Percentiles rank a stretch among this genome's conserved stretches.
phyloP scores from a whole-genome alignment of 2,888 invertebrate species.

The Ashinkailepas kermadecensis region DNA sequence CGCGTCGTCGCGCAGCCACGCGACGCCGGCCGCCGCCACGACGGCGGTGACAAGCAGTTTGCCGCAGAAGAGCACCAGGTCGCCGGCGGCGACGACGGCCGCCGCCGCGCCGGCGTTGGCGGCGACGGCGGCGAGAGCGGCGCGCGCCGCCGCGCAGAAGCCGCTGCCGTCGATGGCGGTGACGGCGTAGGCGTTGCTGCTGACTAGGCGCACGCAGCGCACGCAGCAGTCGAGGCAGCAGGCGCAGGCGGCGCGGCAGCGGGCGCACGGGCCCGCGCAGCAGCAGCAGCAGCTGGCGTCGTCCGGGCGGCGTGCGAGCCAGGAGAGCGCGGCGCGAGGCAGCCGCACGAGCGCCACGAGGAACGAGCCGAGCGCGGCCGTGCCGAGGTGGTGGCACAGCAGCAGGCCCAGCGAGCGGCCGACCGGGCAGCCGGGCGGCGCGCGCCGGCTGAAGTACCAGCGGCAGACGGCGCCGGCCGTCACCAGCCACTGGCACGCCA shows the following conservation, averaged over 20 bases:
- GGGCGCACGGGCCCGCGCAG: constrained; percentile 57
- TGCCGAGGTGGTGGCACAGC: constrained; percentile 83
- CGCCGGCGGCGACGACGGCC: constrained; percentile 74
- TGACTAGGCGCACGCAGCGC: constrained; percentile 81
- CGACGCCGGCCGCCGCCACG: not conserved
- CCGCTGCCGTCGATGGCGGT: constrained; percentile 88
- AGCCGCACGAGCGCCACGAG: constrained; percentile 88
- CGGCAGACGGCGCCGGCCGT: constrained; percentile 85
- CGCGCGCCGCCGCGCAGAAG: constrained; percentile 86
- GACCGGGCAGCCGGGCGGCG: constrained; percentile 35
- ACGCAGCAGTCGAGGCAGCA: constrained; percentile 88
- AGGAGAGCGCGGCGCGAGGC: constrained; percentile 62
- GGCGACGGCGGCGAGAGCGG: constrained; percentile 55
- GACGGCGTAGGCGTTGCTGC: constrained; percentile 90
- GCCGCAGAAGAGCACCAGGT: constrained; percentile 83
- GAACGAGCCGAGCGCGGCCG: constrained; percentile 89
- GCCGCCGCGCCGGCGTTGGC: constrained; percentile 73
- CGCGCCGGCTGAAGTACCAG: constrained; percentile 74
- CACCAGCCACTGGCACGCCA: constrained; percentile 89
- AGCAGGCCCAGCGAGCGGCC: constrained; percentile 60
- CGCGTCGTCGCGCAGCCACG: not conserved
- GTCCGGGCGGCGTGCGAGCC: constrained; percentile 58
- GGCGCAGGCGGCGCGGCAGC: constrained; percentile 70
- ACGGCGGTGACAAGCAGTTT: constrained; percentile 67
- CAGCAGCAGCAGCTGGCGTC: constrained; percentile 43